These are phyloP conservation scores for Merluccius polli DNA, from an alignment of 2,797 vertebrate species.

Conservation along the genomic window DNA sequence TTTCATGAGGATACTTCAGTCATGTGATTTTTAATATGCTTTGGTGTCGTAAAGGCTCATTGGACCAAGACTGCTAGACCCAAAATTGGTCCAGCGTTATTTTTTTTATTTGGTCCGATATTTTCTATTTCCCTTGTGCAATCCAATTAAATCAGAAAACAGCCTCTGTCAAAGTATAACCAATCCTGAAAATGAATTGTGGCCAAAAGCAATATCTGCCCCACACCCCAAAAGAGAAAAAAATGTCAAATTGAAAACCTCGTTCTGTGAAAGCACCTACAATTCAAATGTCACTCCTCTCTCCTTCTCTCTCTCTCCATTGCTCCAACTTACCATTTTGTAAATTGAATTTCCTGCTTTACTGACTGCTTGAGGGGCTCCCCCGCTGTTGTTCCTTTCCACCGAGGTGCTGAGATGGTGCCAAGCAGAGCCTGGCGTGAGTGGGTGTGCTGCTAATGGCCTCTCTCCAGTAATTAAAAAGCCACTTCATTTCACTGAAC, in stretches of 20 bases:
- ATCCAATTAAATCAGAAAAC: conserved; percentile 6
- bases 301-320: conserved; percentile 1
- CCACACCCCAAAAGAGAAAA: background rate
- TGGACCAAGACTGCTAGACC: background rate
- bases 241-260: background rate
- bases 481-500: conserved; percentile 53
- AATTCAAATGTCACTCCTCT: conserved; percentile 2
- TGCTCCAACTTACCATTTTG: conserved; percentile 24
- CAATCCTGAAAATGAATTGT: conserved; percentile 16
- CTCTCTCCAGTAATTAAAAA: conserved; percentile 63
- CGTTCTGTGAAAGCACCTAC: background rate
- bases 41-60: background rate
- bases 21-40: background rate
- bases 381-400: conserved; percentile 39
- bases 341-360: conserved; percentile 48
- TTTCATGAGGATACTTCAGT: background rate
- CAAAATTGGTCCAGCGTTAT: background rate
- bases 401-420: conserved; percentile 16
- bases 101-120: background rate
- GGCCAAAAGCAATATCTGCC: conserved; percentile 6
- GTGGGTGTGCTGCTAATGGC: conserved; percentile 51
- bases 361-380: conserved; percentile 29
- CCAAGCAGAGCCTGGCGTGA: conserved; percentile 15
- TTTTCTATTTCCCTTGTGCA: background rate
- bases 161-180: conserved; percentile 14